Conservation (phyloP, 2,113 vertebrate species). For the Aptenodytes forsteri region DNA sequence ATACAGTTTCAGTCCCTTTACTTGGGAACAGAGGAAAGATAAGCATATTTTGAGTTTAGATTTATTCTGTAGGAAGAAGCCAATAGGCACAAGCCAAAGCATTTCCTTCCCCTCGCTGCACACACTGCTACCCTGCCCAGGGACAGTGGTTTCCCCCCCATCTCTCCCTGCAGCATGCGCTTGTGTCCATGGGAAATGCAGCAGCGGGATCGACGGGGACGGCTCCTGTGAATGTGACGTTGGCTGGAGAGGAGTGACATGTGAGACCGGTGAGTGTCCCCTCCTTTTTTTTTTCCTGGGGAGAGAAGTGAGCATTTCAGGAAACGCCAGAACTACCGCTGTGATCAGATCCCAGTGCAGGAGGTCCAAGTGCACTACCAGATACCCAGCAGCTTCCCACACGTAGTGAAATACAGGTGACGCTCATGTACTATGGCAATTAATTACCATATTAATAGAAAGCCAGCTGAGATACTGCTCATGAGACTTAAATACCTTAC, state of each 20-base stretch:
- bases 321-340: neutral
- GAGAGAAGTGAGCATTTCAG: neutral
- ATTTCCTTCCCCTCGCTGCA: neutral
- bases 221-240: constrained; percentile 86
- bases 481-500: neutral
- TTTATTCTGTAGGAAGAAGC: neutral
- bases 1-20: neutral
- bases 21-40: neutral
- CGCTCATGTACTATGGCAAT: neutral
- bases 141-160: neutral
- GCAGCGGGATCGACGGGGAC: constrained; percentile 77
- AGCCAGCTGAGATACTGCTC: neutral
- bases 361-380: neutral
- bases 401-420: fast-evolving
- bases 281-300: neutral
- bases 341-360: neutral
- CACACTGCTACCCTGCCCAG: neutral
- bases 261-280: constrained; percentile 76
- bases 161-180: constrained; percentile 73
- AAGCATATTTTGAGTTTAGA: neutral
- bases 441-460: neutral
- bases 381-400: neutral
- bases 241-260: constrained; percentile 87
- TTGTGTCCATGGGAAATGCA: constrained; percentile 86
- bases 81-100: neutral